Conservation (phyloP, 2,888 invertebrate species). For the Rapana venosa region DNA sequence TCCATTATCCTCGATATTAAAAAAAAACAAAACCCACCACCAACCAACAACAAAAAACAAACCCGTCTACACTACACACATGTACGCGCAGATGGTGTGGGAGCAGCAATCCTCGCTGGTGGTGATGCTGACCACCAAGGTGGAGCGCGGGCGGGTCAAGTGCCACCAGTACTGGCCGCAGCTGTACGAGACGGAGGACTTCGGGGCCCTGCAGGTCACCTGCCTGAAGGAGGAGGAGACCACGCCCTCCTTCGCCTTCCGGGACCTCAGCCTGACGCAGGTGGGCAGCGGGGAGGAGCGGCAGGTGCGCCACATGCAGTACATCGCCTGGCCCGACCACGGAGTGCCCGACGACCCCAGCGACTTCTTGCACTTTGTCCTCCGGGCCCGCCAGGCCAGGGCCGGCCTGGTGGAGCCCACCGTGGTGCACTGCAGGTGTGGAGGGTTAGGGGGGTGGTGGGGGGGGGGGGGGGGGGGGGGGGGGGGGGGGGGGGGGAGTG, state of each 20-base stretch:
- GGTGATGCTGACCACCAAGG: slow-evolving; percentile 98
- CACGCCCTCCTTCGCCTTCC: slow-evolving; percentile 90
- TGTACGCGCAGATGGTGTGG: slow-evolving; percentile 89
- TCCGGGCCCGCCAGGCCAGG: slow-evolving; percentile 84
- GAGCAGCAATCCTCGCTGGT: slow-evolving; percentile 94
- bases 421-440: slow-evolving; percentile 93
- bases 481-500: no score
- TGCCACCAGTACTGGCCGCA: slow-evolving; percentile 99
- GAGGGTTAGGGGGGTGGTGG: no score
- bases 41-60: no score
- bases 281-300: slow-evolving; percentile 87
- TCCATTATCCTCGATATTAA: no score
- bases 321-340: slow-evolving; percentile 94
- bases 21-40: no score
- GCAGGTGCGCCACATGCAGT: slow-evolving; percentile 96
- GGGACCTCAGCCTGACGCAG: slow-evolving; percentile 91
- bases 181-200: slow-evolving; percentile 84
- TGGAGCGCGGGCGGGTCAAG: slow-evolving; percentile 92
- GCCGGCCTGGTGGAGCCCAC: slow-evolving; percentile 85
- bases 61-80: no score
- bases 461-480: no score
- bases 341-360: slow-evolving; percentile 96
- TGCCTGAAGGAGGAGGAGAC: slow-evolving; percentile 90
- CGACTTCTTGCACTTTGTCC: slow-evolving; percentile 94
- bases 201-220: slow-evolving; percentile 82